Percentiles rank a stretch among this genome's conserved stretches.
phyloP scores from a whole-genome alignment of 2,888 invertebrate species.

The Apantesis nais region DNA sequence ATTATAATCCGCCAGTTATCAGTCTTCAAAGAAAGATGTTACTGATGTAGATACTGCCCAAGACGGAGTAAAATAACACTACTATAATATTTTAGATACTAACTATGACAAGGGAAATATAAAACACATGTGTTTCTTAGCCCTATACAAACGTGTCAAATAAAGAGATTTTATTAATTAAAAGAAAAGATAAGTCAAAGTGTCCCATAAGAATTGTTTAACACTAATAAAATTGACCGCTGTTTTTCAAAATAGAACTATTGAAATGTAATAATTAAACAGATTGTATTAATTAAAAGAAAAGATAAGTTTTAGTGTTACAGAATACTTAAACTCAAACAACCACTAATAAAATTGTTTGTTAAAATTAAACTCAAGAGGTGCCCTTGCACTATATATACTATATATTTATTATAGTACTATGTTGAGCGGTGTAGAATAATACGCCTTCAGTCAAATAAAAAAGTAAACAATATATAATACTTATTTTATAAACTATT shows the following conservation, averaged over 20 bases:
- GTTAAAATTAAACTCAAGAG: too few species aligned
- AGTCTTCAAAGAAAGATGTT: too few species aligned
- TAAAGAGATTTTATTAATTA: slow-evolving; percentile 19
- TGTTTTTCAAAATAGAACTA: slow-evolving; percentile 4
- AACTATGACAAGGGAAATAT: not conserved
- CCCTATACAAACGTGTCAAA: slow-evolving; percentile 38
- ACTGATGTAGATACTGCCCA: too few species aligned
- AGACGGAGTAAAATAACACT: slow-evolving; percentile 27
- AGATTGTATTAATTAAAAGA: slow-evolving; percentile 14
- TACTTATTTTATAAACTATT: too few species aligned
- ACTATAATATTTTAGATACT: not conserved
- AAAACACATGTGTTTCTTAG: slow-evolving; percentile 11
- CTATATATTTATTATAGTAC: too few species aligned
- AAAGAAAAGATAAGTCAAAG: slow-evolving; percentile 19
- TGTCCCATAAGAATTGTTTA: slow-evolving; percentile 11
- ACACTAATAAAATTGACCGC: slow-evolving; percentile 16
- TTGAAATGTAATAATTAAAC: too few species aligned
- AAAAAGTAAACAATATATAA: too few species aligned
- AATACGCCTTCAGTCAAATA: too few species aligned
- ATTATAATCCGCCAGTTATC: too few species aligned
- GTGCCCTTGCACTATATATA: too few species aligned
- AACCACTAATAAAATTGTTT: slow-evolving; percentile 19
- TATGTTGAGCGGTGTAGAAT: not conserved
- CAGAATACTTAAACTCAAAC: slow-evolving; percentile 15
- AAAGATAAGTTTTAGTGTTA: slow-evolving; percentile 18